phyloP scores from a whole-genome alignment of 2,113 vertebrate species.

The Promerops cafer region DNA sequence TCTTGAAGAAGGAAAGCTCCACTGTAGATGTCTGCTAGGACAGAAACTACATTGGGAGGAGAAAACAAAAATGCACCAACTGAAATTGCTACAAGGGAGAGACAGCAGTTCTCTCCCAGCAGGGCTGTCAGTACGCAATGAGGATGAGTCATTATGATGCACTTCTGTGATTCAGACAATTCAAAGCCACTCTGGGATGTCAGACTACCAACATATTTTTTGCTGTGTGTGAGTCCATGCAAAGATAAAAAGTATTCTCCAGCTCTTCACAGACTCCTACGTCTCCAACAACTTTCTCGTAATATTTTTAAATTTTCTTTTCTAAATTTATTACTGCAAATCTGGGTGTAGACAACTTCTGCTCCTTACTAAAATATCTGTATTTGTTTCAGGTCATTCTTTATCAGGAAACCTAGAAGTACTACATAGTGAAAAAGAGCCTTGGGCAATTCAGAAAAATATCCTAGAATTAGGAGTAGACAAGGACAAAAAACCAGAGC shows the following conservation, averaged over 20 bases:
- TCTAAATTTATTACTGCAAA: background rate
- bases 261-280: background rate
- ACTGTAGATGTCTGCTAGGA: background rate
- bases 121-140: background rate
- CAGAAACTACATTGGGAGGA: background rate
- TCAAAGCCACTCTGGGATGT: slow-evolving; percentile 5
- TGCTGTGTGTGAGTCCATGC: background rate
- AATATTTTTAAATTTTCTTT: background rate
- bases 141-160: slow-evolving; percentile 34
- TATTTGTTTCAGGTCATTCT: background rate
- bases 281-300: background rate
- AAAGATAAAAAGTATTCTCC: background rate
- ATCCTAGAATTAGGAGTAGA: background rate
- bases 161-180: slow-evolving; percentile 18
- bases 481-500: background rate
- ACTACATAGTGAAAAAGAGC: background rate
- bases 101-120: background rate
- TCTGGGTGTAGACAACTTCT: background rate
- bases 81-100: background rate
- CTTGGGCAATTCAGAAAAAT: background rate
- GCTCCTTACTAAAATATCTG: background rate
- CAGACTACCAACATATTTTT: background rate
- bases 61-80: background rate
- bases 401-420: background rate
- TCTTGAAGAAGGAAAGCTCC: background rate